Percentiles rank a stretch among this genome's conserved stretches.
phyloP scores from a whole-genome alignment of 1,140 invertebrate species.

The Apolygus lucorum region DNA sequence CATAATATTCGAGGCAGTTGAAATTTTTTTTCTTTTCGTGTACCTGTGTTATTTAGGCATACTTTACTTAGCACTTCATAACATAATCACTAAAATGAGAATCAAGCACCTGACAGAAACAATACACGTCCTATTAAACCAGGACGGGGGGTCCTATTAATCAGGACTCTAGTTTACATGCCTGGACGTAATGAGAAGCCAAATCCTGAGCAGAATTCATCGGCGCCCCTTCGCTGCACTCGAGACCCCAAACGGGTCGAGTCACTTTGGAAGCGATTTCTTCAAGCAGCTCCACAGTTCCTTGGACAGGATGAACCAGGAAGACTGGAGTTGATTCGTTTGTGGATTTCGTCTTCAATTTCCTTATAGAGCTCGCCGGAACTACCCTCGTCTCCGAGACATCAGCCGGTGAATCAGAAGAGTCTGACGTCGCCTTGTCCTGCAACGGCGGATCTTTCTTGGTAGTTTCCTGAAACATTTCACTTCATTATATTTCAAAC shows the following conservation, averaged over 20 bases:
- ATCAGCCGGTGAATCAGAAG: no score
- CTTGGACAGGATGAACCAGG: constrained; percentile 87
- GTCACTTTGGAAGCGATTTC: constrained; percentile 54
- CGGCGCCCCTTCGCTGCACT: constrained; percentile 71
- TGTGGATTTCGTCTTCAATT: constrained; percentile 37
- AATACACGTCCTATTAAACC: no score
- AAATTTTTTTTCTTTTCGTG: no score
- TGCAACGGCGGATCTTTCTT: constrained; percentile 8
- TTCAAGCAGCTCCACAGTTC: constrained; percentile 60
- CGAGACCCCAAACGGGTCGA: constrained; percentile 77
- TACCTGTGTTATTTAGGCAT: no score
- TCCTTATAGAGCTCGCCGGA: background rate
- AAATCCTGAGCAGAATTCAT: constrained; percentile 60
- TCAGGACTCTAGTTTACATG: constrained; percentile 34
- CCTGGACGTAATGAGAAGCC: constrained; percentile 67
- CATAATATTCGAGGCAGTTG: no score
- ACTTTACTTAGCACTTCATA: no score
- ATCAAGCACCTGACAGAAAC: no score
- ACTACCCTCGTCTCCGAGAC: background rate
- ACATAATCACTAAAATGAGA: no score
- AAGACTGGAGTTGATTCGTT: constrained; percentile 50
- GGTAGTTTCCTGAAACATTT: background rate
- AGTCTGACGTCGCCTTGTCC: background rate
- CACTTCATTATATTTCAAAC: no score
- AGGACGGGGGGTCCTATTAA: no score